Percentiles rank a stretch among this genome's conserved stretches.
Evolutionary conservation across 2,113 vertebrate genomes (phyloP).

Genomic region (Percopsis transmontana): DNA sequence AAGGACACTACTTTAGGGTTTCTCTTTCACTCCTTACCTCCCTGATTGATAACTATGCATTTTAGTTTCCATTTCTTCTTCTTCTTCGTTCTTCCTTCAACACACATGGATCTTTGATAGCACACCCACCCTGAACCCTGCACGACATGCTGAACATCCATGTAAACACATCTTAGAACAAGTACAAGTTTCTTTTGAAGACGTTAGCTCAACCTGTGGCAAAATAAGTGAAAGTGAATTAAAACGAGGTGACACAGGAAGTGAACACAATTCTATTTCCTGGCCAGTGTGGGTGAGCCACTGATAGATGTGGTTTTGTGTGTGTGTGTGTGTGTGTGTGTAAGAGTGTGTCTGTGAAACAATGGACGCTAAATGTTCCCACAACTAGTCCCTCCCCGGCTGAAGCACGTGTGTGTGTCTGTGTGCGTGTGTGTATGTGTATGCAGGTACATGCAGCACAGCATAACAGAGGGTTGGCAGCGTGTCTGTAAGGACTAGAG

Average conservation of each 20-base stretch:
- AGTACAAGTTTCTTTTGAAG: background rate
- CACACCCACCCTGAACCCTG: no score
- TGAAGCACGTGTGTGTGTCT: constrained; percentile 8
- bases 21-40: no score
- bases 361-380: constrained; percentile 1
- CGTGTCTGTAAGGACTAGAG: constrained; percentile 42
- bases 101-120: no score
- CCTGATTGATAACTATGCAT: no score
- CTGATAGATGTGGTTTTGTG: constrained; percentile 8
- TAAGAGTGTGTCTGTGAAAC: constrained; percentile 13
- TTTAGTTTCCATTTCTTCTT: no score
- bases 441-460: constrained; percentile 9
- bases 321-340: constrained; percentile 11
- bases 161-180: no score
- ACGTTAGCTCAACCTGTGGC: background rate
- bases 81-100: no score
- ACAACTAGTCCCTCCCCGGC: background rate
- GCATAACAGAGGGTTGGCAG: constrained; percentile 22
- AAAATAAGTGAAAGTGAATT: background rate
- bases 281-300: background rate
- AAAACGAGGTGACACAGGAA: background rate
- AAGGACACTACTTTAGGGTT: no score
- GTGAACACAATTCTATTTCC: constrained; percentile 12
- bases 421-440: constrained; percentile 40
- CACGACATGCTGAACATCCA: no score